These are phyloP conservation scores for Rhynchophorus ferrugineus DNA, from an alignment of 1,140 invertebrate species.

Conservation along the genomic window DNA sequence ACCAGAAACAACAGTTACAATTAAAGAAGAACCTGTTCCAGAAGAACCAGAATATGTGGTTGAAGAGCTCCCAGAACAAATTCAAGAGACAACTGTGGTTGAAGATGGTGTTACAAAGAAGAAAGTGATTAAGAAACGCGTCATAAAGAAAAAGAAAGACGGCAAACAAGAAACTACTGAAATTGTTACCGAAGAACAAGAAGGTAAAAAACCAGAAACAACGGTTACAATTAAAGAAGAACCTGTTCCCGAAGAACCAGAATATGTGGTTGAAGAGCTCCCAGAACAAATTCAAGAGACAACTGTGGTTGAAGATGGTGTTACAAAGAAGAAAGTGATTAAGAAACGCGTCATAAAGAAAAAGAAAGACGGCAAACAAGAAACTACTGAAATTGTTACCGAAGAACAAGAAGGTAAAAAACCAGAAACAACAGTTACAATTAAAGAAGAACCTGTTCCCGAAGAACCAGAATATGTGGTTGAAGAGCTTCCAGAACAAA, in stretches of 20 bases:
- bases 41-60: too few species aligned
- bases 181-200: slow-evolving; percentile 36
- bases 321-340: slow-evolving; percentile 26
- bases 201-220: slow-evolving; percentile 33
- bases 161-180: slow-evolving; percentile 37
- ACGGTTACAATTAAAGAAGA: slow-evolving; percentile 33
- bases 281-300: slow-evolving; percentile 28
- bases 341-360: slow-evolving; percentile 28
- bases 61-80: slow-evolving; percentile 21
- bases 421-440: slow-evolving; percentile 27
- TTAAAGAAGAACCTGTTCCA: slow-evolving; percentile 34
- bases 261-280: slow-evolving; percentile 17
- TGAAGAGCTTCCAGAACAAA: slow-evolving; percentile 21
- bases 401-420: slow-evolving; percentile 21
- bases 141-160: slow-evolving; percentile 29
- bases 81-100: slow-evolving; percentile 4
- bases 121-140: slow-evolving; percentile 12
- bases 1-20: slow-evolving; percentile 27
- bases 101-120: slow-evolving; percentile 11
- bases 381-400: slow-evolving; percentile 28
- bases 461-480: too few species aligned
- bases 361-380: slow-evolving; percentile 25
- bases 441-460: slow-evolving; percentile 34
- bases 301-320: slow-evolving; percentile 32
- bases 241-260: slow-evolving; percentile 35